Conservation (phyloP, 2,888 invertebrate genomes). For the Ferdinandea cuprea region DNA sequence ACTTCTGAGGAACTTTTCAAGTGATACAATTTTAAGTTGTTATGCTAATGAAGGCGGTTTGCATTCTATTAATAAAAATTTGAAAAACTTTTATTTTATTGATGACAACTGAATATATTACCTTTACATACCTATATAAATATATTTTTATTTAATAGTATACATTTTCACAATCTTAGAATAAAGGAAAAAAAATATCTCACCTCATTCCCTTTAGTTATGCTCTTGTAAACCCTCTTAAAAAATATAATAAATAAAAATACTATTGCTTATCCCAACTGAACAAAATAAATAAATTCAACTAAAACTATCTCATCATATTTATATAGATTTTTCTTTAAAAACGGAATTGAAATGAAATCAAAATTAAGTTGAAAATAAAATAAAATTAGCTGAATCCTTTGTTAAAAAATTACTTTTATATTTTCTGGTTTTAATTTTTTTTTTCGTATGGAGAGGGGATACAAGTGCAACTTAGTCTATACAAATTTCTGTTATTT, state of each 20-base stretch:
- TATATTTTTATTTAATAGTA: neutral
- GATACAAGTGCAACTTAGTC: constrained; percentile 78
- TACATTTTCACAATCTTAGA: too few relatives aligned
- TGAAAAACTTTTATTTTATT: too few relatives aligned
- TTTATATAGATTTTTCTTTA: constrained; percentile 15
- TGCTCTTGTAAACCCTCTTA: constrained; percentile 73
- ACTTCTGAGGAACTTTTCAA: constrained; percentile 5
- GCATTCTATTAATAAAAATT: neutral
- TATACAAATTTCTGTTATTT: constrained; percentile 65
- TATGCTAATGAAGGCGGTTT: neutral
- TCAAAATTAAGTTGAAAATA: constrained; percentile 56
- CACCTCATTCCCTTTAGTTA: constrained; percentile 25
- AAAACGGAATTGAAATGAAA: constrained; percentile 57
- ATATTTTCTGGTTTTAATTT: constrained; percentile 22
- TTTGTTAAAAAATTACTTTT: constrained; percentile 16
- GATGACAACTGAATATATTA: too few relatives aligned
- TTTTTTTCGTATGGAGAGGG: constrained; percentile 80
- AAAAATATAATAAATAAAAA: constrained; percentile 12
- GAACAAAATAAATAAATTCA: constrained; percentile 1
- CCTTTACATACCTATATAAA: neutral
- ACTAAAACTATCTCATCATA: constrained; percentile 1
- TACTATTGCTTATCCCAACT: constrained; percentile 1
- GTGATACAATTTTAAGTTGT: constrained; percentile 6
- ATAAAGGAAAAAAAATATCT: too few relatives aligned
- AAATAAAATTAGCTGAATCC: neutral